Percentiles rank a stretch among this genome's conserved stretches.
These are phyloP conservation scores for Busseola fusca DNA, from an alignment of 2,888 invertebrate genomes.

Conservation along the genomic window DNA sequence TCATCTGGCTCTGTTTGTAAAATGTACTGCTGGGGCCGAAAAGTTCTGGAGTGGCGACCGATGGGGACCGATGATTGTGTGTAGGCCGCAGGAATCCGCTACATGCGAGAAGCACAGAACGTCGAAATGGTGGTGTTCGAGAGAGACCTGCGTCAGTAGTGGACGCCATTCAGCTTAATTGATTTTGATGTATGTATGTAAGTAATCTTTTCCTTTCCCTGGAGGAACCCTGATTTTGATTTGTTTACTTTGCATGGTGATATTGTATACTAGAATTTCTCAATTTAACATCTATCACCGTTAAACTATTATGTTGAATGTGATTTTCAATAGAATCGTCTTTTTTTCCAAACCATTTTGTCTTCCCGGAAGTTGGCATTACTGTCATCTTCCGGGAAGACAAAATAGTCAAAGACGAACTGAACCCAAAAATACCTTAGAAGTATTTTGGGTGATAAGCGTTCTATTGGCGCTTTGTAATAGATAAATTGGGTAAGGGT, in stretches of 20 bases:
- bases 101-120: background rate
- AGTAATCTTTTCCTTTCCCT: background rate
- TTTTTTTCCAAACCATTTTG: background rate
- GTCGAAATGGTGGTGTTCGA: background rate
- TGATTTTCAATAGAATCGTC: background rate
- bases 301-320: background rate
- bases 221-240: background rate
- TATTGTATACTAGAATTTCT: constrained; percentile 1
- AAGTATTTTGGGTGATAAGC: background rate
- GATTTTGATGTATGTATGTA: background rate
- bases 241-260: too few relatives aligned
- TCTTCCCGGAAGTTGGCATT: background rate
- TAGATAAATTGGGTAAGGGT: background rate
- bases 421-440: background rate
- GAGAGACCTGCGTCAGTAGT: background rate
- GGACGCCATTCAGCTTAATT: background rate
- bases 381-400: too few relatives aligned
- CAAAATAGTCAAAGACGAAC: background rate
- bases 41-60: too few relatives aligned
- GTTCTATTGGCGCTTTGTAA: constrained; percentile 24
- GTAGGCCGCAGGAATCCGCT: background rate
- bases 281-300: background rate
- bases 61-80: too few relatives aligned
- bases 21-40: background rate
- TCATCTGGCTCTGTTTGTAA: background rate